Base-by-base conservation (phyloP, 2,888 invertebrate species). In the Saturnia japonica region DNA sequence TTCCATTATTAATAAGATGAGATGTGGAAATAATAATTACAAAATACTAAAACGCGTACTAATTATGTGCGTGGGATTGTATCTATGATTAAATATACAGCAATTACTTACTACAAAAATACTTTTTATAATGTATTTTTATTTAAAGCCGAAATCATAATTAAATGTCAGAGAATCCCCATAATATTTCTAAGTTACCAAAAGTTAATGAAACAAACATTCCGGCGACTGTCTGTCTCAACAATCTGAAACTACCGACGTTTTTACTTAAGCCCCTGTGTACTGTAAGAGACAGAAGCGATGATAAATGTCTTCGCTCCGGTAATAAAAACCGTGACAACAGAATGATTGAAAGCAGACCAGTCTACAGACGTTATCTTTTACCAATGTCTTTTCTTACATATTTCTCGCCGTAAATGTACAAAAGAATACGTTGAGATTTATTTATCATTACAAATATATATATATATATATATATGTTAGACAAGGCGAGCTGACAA, bases 231-330 rank as follows among this genome's bases (percentile, higher is more conserved):
- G 67, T 70, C 67, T 43, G 66, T 66, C 66, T 51, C 70, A 66
- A 67, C 66, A 70, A 42, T 70, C 66, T 66, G 70, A 57, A 74
- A 72, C 74, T 70, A 70, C 70, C 45, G 67, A 60, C 72, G 51
- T 67, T 71, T 74, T 70, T 68, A 51, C 70, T 28, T 69, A 40
- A 42, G 69, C 70, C 71, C 68, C 73, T 71, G 60, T 66, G 69
- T 47, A 67, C 68, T 66, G 47, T 45, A 42, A 62, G 51, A 62
- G 22, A 69, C 68, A 72, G 74, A 47, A 71, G 68, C 34, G 73
- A 66, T 71, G 68, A 74, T 76, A 77, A 76, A 77, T 76, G 72
- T 47, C 74, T 75, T 71, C 71, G 72, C 69, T 68, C 47, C 54
- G 57, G 72, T 72, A 78, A 76, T 76, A 51, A 64, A 40, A 54